Conservation (phyloP, 2,113 vertebrate species). For the Oryzias javanicus region DNA sequence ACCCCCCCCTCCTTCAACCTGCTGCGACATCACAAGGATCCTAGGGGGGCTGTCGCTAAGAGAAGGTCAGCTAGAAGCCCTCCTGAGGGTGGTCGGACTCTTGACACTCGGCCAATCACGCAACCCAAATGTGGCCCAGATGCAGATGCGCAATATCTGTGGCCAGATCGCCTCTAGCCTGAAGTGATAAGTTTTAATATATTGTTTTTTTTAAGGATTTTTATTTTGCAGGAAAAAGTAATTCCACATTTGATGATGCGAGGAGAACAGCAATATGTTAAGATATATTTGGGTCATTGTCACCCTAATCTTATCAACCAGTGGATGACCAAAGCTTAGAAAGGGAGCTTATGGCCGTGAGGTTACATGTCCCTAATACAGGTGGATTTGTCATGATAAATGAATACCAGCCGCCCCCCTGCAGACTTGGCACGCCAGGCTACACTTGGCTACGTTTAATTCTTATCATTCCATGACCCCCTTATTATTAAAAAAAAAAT, state of each 20-base stretch:
- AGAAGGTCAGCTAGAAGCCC: slow-evolving; percentile 69
- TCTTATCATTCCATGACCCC: slow-evolving; percentile 11
- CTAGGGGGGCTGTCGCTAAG: slow-evolving; percentile 27
- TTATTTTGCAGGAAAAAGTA: slow-evolving; percentile 33
- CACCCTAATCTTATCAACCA: slow-evolving; percentile 61
- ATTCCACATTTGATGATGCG: slow-evolving; percentile 44
- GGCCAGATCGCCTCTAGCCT: slow-evolving; percentile 52
- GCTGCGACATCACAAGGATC: slow-evolving; percentile 37
- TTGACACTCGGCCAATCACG: slow-evolving; percentile 54
- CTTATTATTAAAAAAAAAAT: slow-evolving; percentile 14
- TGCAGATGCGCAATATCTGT: slow-evolving; percentile 60
- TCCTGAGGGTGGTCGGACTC: slow-evolving; percentile 48
- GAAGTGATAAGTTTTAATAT: slow-evolving; percentile 51
- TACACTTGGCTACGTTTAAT: slow-evolving; percentile 1
- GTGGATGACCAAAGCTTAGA: slow-evolving; percentile 55
- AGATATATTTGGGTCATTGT: slow-evolving; percentile 66
- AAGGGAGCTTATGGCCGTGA: slow-evolving; percentile 49
- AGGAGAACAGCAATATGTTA: slow-evolving; percentile 40
- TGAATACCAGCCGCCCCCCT: slow-evolving; percentile 22
- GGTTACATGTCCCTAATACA: slow-evolving; percentile 39
- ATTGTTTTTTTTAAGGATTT: slow-evolving; percentile 41
- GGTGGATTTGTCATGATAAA: slow-evolving; percentile 56
- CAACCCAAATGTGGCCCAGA: slow-evolving; percentile 25
- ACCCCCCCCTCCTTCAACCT: slow-evolving; percentile 11
- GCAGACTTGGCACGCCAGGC: not conserved